Evolutionary conservation across 1,140 invertebrate genomes (phyloP).

Genomic region (Halesus radiatus): DNA sequence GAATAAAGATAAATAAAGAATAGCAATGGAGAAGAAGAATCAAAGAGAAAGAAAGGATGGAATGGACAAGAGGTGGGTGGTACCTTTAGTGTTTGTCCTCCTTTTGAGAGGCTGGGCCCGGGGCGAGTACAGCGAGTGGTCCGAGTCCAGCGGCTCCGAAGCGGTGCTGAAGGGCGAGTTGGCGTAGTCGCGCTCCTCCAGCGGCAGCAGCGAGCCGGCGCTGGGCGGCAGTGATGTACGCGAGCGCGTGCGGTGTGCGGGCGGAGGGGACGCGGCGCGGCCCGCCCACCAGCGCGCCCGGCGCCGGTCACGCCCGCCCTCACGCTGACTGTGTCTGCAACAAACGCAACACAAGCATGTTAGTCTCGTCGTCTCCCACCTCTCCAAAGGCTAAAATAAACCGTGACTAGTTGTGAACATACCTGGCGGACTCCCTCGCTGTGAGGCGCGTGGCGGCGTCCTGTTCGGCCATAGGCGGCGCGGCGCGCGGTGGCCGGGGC

Average conservation of each 20-base stretch:
- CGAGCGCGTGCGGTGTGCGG: slow-evolving; percentile 56
- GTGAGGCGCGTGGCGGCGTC: slow-evolving; percentile 67
- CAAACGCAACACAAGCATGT: slow-evolving; percentile 1
- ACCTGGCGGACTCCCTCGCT: slow-evolving; percentile 70
- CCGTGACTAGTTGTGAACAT: background rate
- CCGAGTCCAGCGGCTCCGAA: slow-evolving; percentile 65
- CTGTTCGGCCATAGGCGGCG: slow-evolving; percentile 72
- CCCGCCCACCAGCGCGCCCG: slow-evolving; percentile 61
- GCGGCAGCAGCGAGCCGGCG: slow-evolving; percentile 65
- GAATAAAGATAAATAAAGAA: too few species aligned
- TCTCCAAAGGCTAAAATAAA: too few species aligned
- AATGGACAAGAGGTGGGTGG: background rate
- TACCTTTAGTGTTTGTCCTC: too few species aligned
- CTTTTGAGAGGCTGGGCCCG: background rate
- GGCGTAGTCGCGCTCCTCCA: slow-evolving; percentile 69
- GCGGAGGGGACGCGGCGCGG: slow-evolving; percentile 63
- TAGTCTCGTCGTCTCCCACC: background rate
- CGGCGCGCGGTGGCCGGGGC: slow-evolving; percentile 69
- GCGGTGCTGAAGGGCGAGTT: slow-evolving; percentile 70
- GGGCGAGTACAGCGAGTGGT: slow-evolving; percentile 69
- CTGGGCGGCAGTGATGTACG: slow-evolving; percentile 62
- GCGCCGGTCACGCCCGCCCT: slow-evolving; percentile 63
- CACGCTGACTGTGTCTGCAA: slow-evolving; percentile 60
- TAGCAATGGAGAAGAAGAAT: too few species aligned
- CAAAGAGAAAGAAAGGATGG: too few species aligned